Evolutionary conservation across 2,797 vertebrate genomes (phyloP).

Genomic region (Vireo griseus): DNA sequence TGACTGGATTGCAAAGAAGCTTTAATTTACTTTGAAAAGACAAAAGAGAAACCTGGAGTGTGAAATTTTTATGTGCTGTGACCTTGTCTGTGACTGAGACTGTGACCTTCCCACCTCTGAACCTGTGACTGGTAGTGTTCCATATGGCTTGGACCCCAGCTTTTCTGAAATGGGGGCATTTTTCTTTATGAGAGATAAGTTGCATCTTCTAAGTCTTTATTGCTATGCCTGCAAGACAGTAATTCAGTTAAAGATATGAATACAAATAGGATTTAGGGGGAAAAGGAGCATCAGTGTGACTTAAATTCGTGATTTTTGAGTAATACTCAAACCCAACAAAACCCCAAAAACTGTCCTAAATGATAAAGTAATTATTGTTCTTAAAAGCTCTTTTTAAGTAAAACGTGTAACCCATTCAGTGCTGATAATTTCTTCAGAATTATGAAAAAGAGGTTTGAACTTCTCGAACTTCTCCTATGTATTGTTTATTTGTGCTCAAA

Average conservation of each 20-base stretch:
- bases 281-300: neutral
- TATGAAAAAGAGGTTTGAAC: neutral
- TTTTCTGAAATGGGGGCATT: neutral
- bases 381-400: neutral
- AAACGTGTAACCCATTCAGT: rapidly evolving
- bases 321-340: neutral
- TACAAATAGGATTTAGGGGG: neutral
- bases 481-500: neutral
- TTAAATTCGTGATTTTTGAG: neutral
- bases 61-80: neutral
- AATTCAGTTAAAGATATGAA: neutral
- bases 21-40: neutral
- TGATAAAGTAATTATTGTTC: neutral
- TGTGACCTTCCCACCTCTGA: neutral
- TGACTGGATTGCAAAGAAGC: neutral
- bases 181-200: neutral
- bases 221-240: neutral
- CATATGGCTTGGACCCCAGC: too few relatives aligned
- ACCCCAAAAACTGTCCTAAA: neutral
- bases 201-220: neutral
- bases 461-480: neutral
- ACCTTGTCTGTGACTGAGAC: neutral
- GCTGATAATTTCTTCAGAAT: neutral
- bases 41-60: neutral
- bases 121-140: neutral